phyloP scores from a whole-genome alignment of 2,888 invertebrate genomes.

The Pristionchus mayeri region DNA sequence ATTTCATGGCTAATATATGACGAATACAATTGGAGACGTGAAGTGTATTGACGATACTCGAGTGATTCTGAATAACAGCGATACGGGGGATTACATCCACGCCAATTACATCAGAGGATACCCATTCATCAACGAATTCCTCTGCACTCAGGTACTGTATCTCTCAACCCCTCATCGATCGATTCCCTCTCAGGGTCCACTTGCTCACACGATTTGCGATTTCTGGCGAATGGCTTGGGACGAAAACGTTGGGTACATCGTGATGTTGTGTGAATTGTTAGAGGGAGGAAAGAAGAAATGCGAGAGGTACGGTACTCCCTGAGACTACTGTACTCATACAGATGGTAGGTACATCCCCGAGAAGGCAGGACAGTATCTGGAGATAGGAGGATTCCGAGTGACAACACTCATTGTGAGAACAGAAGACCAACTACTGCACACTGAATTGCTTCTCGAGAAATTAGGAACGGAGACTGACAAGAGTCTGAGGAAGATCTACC shows the following conservation, averaged over 20 bases:
- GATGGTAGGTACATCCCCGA: not conserved
- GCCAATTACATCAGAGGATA: conserved; percentile 55
- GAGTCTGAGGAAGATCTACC: conserved; percentile 25
- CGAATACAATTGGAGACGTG: not conserved
- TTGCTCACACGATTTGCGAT: conserved; percentile 59
- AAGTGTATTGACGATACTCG: conserved; percentile 11
- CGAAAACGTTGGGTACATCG: conserved; percentile 53
- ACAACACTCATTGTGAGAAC: not conserved
- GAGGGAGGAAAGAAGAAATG: conserved; percentile 55
- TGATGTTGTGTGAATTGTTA: conserved; percentile 58
- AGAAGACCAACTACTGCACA: not conserved
- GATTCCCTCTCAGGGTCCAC: conserved; percentile 56
- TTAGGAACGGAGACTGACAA: not conserved
- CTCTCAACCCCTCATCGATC: not conserved
- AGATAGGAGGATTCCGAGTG: not conserved
- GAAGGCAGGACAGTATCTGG: not conserved
- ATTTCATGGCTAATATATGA: not conserved
- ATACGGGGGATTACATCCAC: conserved; percentile 57
- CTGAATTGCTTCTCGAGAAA: conserved; percentile 13
- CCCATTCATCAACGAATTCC: conserved; percentile 27
- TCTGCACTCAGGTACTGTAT: conserved; percentile 23
- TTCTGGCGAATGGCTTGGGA: conserved; percentile 67
- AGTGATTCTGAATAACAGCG: conserved; percentile 9
- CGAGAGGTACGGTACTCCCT: not conserved
- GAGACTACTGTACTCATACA: not conserved